Evolutionary conservation across 1,140 invertebrate genomes (phyloP).

Genomic region (Drosophila arizonae): DNA sequence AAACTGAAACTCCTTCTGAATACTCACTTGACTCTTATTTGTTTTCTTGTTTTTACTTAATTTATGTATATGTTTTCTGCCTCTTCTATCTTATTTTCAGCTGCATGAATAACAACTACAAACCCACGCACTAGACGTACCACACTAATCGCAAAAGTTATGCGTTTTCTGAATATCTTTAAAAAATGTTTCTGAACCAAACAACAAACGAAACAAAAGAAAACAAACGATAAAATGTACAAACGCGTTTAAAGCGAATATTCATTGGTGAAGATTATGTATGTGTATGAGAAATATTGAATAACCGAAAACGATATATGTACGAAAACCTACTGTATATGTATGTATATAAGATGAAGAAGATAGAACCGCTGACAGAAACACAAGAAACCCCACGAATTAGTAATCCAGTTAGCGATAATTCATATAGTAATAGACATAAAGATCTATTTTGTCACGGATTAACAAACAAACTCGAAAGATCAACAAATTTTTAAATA

Average conservation of each 20-base stretch:
- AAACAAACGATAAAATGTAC: conserved; percentile 30
- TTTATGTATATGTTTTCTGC: conserved; percentile 63
- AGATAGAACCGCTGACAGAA: conserved; percentile 10
- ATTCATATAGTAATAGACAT: conserved; percentile 21
- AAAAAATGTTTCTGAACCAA: conserved; percentile 77
- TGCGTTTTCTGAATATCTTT: conserved; percentile 79
- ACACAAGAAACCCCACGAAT: conserved; percentile 31
- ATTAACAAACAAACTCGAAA: conserved; percentile 1
- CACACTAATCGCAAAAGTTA: conserved; percentile 75
- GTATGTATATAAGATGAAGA: conserved; percentile 28
- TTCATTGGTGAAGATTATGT: conserved; percentile 2
- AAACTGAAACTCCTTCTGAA: background rate
- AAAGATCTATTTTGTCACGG: conserved; percentile 41
- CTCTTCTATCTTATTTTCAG: conserved; percentile 74
- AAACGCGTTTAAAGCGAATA: conserved; percentile 25
- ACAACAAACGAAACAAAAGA: conserved; percentile 33
- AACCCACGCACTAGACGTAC: conserved; percentile 80
- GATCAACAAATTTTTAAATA: conserved; percentile 46
- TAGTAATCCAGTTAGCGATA: conserved; percentile 13
- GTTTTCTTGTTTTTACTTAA: conserved; percentile 26
- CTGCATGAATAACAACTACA: conserved; percentile 83
- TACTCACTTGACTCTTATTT: conserved; percentile 5
- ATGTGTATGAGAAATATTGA: conserved; percentile 13
- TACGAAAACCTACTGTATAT: conserved; percentile 15
- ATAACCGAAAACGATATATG: conserved; percentile 12